Conservation (phyloP, 2,888 invertebrate genomes). For the Meiosimyza platycephala region DNA sequence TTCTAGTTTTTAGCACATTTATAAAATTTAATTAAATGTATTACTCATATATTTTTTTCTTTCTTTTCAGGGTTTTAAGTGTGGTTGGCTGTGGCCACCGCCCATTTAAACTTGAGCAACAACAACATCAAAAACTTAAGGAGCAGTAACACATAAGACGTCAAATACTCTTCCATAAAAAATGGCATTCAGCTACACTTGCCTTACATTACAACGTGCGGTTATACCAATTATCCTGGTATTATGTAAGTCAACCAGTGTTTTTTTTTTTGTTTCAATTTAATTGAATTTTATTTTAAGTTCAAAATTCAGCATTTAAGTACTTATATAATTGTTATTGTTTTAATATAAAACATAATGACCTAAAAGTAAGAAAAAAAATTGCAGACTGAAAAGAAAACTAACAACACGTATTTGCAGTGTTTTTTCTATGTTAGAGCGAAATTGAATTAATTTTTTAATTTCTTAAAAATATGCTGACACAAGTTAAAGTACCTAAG, state of each 20-base stretch:
- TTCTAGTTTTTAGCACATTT: too few species aligned
- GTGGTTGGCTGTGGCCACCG: slow-evolving; percentile 22
- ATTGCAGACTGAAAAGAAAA: too few species aligned
- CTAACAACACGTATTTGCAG: too few species aligned
- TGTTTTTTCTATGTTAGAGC: too few species aligned
- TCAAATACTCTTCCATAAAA: slow-evolving; percentile 39
- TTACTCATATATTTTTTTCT: slow-evolving; percentile 49
- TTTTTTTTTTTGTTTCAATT: slow-evolving; percentile 19
- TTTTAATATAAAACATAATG: neutral
- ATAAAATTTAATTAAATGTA: slow-evolving; percentile 7
- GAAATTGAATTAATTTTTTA: too few species aligned
- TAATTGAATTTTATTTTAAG: neutral
- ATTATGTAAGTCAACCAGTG: slow-evolving; percentile 56
- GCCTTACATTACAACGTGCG: slow-evolving; percentile 63
- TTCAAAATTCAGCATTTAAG: too few species aligned
- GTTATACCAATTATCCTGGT: slow-evolving; percentile 63
- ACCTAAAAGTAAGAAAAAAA: too few species aligned
- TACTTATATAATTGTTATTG: too few species aligned
- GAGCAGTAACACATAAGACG: slow-evolving; percentile 11
- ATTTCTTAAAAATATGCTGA: too few species aligned
- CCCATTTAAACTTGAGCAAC: slow-evolving; percentile 4
- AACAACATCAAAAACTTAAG: slow-evolving; percentile 12
- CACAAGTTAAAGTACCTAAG: too few species aligned
- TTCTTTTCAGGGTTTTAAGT: slow-evolving; percentile 10
- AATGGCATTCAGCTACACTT: slow-evolving; percentile 65